Conservation (phyloP, 1,140 invertebrate species). For the Drosophila seguyi region DNA sequence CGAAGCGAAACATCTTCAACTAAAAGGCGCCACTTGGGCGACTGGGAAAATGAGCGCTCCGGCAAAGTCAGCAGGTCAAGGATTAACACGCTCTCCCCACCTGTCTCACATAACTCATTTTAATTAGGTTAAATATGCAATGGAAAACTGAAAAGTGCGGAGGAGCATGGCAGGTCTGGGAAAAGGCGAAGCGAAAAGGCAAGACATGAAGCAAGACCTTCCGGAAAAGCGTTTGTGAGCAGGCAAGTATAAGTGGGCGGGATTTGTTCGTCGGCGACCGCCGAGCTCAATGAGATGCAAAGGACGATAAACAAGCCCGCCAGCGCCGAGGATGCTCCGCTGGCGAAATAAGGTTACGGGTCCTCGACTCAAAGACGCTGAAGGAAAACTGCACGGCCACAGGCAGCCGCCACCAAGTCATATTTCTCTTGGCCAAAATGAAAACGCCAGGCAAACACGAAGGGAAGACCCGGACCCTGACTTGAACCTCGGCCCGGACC, state of each 20-base stretch:
- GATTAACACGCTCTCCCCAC: slow-evolving; percentile 50
- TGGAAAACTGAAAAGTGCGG: slow-evolving; percentile 62
- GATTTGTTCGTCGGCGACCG: slow-evolving; percentile 34
- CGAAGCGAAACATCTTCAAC: slow-evolving; percentile 17
- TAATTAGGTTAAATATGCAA: slow-evolving; percentile 82
- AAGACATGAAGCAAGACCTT: slow-evolving; percentile 22
- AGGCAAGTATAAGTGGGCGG: slow-evolving; percentile 15
- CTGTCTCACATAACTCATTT: slow-evolving; percentile 73
- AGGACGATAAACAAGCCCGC: slow-evolving; percentile 77
- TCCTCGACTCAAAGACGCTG: slow-evolving; percentile 46
- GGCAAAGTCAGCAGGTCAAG: slow-evolving; percentile 59
- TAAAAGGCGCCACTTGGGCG: slow-evolving; percentile 30
- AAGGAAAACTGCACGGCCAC: slow-evolving; percentile 49
- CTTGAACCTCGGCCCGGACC: slow-evolving; percentile 5
- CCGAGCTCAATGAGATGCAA: slow-evolving; percentile 79
- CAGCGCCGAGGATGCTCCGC: slow-evolving; percentile 58
- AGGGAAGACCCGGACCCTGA: slow-evolving; percentile 13
- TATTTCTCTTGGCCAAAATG: slow-evolving; percentile 66
- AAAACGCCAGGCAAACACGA: slow-evolving; percentile 52
- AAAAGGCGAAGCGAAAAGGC: slow-evolving; percentile 13
- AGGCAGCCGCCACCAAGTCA: slow-evolving; percentile 70
- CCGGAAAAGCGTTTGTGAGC: slow-evolving; percentile 7
- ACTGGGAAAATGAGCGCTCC: slow-evolving; percentile 27
- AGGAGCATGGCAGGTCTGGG: slow-evolving; percentile 17
- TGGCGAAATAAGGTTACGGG: slow-evolving; percentile 70